Evolutionary conservation across 1,140 invertebrate genomes (phyloP).

Genomic region (Colletes latitarsis): DNA sequence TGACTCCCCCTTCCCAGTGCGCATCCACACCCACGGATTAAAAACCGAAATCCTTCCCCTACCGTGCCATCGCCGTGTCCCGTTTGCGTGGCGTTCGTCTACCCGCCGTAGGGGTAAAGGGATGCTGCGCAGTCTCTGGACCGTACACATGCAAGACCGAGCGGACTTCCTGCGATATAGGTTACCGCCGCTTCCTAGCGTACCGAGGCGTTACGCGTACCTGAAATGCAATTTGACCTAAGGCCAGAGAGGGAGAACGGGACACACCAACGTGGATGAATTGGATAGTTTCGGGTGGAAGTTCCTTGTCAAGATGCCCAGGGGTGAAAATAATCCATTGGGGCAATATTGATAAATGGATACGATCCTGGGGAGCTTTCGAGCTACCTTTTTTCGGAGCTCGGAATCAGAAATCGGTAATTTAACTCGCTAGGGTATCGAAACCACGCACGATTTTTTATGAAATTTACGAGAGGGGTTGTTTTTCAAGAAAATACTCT

Average conservation of each 20-base stretch:
- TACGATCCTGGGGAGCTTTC: too few species aligned
- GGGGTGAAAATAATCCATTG: too few species aligned
- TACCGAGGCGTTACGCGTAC: constrained; percentile 3
- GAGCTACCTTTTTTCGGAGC: too few species aligned
- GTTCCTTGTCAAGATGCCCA: too few species aligned
- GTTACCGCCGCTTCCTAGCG: constrained; percentile 1
- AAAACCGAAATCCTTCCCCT: constrained; percentile 74
- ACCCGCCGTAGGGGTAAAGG: background rate
- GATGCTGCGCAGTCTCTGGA: constrained; percentile 60
- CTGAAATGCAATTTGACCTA: constrained; percentile 11
- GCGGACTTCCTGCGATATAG: constrained; percentile 31
- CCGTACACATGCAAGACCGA: constrained; percentile 5
- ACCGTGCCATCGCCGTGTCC: constrained; percentile 17
- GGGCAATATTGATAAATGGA: too few species aligned
- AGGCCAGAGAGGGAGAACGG: too few species aligned
- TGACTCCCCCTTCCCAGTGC: constrained; percentile 59
- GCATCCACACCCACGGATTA: constrained; percentile 78
- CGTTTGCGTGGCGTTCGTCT: constrained; percentile 50
- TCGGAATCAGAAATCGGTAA: too few species aligned
- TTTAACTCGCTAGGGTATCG: too few species aligned
- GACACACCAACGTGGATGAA: background rate
- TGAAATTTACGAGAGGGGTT: too few species aligned
- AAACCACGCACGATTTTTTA: too few species aligned
- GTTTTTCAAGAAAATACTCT: too few species aligned
- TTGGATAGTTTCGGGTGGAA: background rate